Percentiles rank a stretch among this genome's conserved stretches.
Evolutionary conservation across 1,140 invertebrate genomes (phyloP).

Genomic region (Lethrus apterus): DNA sequence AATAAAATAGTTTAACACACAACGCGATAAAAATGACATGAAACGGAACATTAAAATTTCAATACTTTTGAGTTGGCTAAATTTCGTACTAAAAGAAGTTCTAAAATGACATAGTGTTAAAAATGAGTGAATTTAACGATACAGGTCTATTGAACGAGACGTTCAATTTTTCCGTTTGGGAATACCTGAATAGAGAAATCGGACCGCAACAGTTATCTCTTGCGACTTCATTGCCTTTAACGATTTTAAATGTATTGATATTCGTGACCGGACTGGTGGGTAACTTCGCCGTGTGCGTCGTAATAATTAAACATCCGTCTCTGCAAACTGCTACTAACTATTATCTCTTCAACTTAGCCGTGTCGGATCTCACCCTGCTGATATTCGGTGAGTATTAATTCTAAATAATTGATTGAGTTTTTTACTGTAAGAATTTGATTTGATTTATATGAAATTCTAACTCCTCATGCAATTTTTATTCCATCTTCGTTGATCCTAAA

Average conservation of each 20-base stretch:
- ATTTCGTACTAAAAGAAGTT: too few species aligned
- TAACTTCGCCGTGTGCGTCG: constrained; percentile 81
- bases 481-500: too few species aligned
- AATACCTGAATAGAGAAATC: constrained; percentile 4
- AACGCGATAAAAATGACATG: too few species aligned
- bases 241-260: constrained; percentile 68
- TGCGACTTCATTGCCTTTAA: constrained; percentile 48
- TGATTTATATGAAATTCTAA: too few species aligned
- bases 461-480: too few species aligned
- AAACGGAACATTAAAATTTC: too few species aligned
- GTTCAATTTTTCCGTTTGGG: constrained; percentile 2
- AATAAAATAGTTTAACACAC: too few species aligned
- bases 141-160: not conserved
- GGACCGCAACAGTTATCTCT: constrained; percentile 15
- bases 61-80: too few species aligned
- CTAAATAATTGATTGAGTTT: too few species aligned
- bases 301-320: constrained; percentile 73
- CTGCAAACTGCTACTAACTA: constrained; percentile 88
- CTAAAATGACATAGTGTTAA: too few species aligned
- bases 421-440: too few species aligned
- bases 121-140: too few species aligned
- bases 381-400: constrained; percentile 61
- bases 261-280: constrained; percentile 81
- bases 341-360: constrained; percentile 82
- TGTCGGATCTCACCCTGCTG: constrained; percentile 68